Conservation (phyloP, 2,113 vertebrate species). For the Pundamilia nyererei region DNA sequence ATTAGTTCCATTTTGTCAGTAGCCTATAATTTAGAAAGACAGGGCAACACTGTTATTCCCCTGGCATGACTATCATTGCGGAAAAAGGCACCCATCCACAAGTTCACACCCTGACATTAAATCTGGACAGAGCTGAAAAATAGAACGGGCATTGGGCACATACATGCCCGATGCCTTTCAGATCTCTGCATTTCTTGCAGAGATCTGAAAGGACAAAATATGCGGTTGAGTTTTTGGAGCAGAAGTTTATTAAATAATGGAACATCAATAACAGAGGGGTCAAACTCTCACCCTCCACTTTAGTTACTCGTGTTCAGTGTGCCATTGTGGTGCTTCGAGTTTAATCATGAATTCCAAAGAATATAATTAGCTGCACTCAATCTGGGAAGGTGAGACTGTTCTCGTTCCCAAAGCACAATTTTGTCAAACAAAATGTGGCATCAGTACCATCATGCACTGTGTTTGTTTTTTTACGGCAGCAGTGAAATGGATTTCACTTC, state of each 20-base stretch:
- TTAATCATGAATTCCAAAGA: background rate
- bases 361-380: background rate
- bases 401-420: background rate
- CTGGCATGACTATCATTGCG: background rate
- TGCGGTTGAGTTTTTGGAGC: background rate
- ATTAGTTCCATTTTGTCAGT: background rate
- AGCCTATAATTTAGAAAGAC: background rate
- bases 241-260: background rate
- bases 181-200: accelerated
- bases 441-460: background rate
- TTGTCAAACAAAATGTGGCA: background rate
- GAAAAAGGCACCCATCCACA: background rate
- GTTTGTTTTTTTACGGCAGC: background rate
- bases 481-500: background rate
- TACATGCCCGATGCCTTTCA: background rate
- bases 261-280: background rate
- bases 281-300: background rate
- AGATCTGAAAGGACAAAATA: accelerated
- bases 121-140: background rate
- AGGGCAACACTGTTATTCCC: background rate
- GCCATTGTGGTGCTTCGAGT: background rate
- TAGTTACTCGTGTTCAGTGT: background rate
- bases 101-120: background rate
- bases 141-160: accelerated
- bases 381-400: background rate